Percentiles rank a stretch among this genome's conserved stretches.
These are phyloP conservation scores for Momotus momota DNA, from an alignment of 2,797 vertebrate species.

Conservation along the genomic window DNA sequence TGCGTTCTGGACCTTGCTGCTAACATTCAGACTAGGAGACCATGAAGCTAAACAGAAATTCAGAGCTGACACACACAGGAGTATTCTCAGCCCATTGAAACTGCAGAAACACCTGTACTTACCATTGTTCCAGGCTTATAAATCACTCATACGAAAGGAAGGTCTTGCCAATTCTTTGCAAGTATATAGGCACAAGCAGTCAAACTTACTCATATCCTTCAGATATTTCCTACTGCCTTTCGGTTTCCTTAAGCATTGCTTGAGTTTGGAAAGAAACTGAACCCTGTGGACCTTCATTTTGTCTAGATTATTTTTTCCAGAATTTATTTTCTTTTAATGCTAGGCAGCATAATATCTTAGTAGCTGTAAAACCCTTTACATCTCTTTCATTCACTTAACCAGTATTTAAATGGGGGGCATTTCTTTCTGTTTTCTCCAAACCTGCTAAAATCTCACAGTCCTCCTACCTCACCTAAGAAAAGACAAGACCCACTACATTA, in stretches of 20 bases:
- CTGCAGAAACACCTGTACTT: neutral
- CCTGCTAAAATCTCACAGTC: neutral
- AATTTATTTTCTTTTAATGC: neutral
- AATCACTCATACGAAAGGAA: neutral
- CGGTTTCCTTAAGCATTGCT: neutral
- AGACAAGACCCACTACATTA: neutral
- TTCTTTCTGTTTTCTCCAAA: neutral
- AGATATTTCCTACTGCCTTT: neutral
- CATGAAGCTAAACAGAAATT: neutral
- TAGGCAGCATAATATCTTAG: neutral
- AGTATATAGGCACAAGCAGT: neutral
- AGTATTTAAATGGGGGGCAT: neutral
- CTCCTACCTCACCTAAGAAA: neutral
- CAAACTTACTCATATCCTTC: neutral
- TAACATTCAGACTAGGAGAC: neutral
- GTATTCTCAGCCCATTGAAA: neutral
- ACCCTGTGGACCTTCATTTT: neutral
- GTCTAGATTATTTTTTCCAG: neutral
- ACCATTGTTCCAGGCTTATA: neutral
- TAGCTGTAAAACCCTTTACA: neutral
- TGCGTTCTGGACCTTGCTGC: neutral
- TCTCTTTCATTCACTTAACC: neutral
- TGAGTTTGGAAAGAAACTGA: neutral
- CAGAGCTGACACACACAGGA: neutral
- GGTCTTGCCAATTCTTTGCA: neutral